phyloP scores from a whole-genome alignment of 2,888 invertebrate genomes.

The Deroplatys truncata region DNA sequence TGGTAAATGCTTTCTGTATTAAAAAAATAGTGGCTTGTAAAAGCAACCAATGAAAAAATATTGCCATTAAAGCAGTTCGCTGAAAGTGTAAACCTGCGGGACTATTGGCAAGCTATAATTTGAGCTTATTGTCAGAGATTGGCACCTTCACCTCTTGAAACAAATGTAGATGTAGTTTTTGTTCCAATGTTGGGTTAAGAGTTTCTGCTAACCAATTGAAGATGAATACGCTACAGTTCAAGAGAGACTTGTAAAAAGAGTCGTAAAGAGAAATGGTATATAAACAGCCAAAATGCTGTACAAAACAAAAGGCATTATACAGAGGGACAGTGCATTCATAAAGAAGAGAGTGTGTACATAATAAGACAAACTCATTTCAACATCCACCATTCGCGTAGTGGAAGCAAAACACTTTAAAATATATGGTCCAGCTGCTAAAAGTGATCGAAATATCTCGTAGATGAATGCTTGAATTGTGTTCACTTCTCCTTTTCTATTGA shows the following conservation, averaged over 20 bases:
- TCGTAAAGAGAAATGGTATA: not conserved
- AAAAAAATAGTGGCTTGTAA: not conserved
- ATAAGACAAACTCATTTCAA: not conserved
- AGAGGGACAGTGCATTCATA: not conserved
- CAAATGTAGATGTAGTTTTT: not conserved
- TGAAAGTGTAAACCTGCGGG: not conserved
- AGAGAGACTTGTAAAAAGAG: not conserved
- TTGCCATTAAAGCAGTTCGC: not conserved
- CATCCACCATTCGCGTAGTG: not conserved
- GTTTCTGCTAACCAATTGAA: not conserved
- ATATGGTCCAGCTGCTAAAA: too few relatives aligned
- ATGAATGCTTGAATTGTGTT: too few relatives aligned
- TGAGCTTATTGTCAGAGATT: not conserved
- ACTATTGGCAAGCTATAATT: not conserved
- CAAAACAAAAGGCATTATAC: not conserved
- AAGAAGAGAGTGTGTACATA: too few relatives aligned
- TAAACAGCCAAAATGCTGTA: not conserved
- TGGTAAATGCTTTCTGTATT: not conserved
- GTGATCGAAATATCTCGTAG: too few relatives aligned
- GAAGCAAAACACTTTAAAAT: too few relatives aligned
- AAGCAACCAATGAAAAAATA: not conserved
- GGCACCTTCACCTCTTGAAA: not conserved
- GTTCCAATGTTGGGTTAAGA: not conserved
- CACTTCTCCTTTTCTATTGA: too few relatives aligned
- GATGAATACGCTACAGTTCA: not conserved